These are phyloP conservation scores for Axinella damicornis DNA, from an alignment of 37 sponge, comb jelly and placozoan species.

Conservation along the genomic window DNA sequence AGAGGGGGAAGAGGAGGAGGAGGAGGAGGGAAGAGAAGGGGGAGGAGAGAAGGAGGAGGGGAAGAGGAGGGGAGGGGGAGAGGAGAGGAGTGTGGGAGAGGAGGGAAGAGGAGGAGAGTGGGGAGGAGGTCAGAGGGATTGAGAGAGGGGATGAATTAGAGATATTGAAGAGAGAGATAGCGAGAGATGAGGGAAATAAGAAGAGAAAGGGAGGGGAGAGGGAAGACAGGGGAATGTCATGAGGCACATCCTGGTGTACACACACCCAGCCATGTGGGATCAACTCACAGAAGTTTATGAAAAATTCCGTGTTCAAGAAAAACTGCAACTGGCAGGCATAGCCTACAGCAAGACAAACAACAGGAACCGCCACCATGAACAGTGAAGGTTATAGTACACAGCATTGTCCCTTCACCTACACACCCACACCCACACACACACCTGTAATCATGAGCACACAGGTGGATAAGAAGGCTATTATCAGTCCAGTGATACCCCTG, in stretches of 20 bases:
- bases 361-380: not conserved
- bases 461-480: constrained; percentile 65
- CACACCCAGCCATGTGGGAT: not conserved
- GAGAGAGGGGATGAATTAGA: too few species aligned
- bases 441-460: constrained; percentile 32
- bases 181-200: too few species aligned
- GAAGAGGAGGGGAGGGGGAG: too few species aligned
- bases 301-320: constrained; percentile 80
- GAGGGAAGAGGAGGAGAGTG: too few species aligned
- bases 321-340: constrained; percentile 83
- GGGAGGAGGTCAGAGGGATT: too few species aligned
- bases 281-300: constrained; percentile 80
- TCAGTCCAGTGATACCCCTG: constrained; percentile 79
- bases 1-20: not conserved
- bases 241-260: too few species aligned
- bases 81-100: too few species aligned
- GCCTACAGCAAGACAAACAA: constrained; percentile 45
- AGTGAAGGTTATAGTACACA: not conserved
- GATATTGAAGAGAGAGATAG: too few species aligned
- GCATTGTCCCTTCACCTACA: too few species aligned
- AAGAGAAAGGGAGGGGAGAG: too few species aligned
- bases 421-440: constrained; percentile 1
- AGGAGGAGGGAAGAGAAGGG: too few species aligned
- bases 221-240: not conserved
- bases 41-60: too few species aligned